Conservation (phyloP, 2,888 invertebrate genomes). For the Phytoseiulus persimilis region DNA sequence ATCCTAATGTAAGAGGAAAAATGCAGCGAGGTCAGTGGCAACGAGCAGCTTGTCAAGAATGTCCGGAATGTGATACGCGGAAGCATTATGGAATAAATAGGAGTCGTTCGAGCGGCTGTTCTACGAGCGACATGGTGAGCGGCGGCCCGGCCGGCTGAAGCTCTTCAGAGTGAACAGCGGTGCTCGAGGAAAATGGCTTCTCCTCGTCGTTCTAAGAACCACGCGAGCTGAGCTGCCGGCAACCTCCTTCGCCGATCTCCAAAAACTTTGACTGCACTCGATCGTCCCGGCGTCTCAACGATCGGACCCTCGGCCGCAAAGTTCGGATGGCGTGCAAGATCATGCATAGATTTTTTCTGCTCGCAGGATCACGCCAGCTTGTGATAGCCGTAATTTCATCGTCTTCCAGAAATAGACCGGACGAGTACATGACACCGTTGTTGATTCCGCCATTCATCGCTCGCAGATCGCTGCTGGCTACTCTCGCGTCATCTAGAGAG, state of each 20-base stretch:
- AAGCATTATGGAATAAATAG: background rate
- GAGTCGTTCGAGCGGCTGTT: background rate
- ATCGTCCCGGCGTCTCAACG: background rate
- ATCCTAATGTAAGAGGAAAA: too few species aligned
- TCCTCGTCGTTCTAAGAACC: background rate
- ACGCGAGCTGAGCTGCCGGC: background rate
- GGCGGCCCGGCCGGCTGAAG: background rate
- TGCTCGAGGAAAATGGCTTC: background rate
- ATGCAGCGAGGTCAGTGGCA: too few species aligned
- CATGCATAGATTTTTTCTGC: background rate
- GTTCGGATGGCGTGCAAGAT: background rate
- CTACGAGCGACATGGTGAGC: background rate
- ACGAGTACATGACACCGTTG: background rate
- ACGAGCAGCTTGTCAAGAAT: too few species aligned
- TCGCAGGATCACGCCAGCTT: background rate
- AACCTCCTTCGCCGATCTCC: background rate
- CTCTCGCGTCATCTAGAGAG: background rate
- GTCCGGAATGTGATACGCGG: background rate
- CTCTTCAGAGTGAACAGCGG: background rate
- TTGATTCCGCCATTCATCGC: background rate
- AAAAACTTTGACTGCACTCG: background rate
- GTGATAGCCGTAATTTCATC: background rate
- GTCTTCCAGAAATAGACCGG: background rate
- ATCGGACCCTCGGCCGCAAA: background rate
- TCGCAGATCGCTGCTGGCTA: background rate